Evolutionary conservation across 2,113 vertebrate species (phyloP), one percentile per base, ranked within the genome.

Genomic region (Labeo catla): DNA sequence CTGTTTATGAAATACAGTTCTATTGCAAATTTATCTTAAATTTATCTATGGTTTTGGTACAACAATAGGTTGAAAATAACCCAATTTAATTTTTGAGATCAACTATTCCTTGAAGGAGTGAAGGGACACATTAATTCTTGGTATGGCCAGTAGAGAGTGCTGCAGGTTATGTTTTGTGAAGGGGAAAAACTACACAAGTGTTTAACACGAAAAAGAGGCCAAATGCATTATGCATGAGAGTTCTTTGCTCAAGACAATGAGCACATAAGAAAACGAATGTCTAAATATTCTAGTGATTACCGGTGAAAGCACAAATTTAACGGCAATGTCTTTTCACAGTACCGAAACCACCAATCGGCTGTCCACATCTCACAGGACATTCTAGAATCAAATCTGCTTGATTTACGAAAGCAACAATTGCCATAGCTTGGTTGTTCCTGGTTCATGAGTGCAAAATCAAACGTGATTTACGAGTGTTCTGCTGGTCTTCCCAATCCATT

Each of bases 371-470:
- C 39, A 80, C 57, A 80, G 21, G 19, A n/a, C 77, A 70, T 82
- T 82, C 23, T 70, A 52, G 80, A 82, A 87, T 81, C 15, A 59
- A 79, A 47, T 57, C 81, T 52, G 83, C 68, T 66, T 23, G 59
- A 81, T 65, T 82, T 77, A 59, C 28, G 4, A 80, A 82, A 81
- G 79, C 70, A 47, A 76, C 47, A 76, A 52, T 8, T 19, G 45
- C 34, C 54, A 21, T 82, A 88, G 78, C 79, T 63, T 68, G 57
- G 79, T 76, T 52, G 52, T 78, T 85, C 73, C 73, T 81, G 85
- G 84, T 88, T 85, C 50, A 83, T 61, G 28, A 86, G 81, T 72
- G 50, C 72, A 76, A 83, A 73, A 85, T 66, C 2, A 66, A 85
- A 80, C 13, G 21, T 23, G 70, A 65, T 43, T 74, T 39, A 39